These are phyloP conservation scores for Rhinolophus sinicus DNA, from an alignment of 2,113 vertebrate genomes.

Conservation along the genomic window DNA sequence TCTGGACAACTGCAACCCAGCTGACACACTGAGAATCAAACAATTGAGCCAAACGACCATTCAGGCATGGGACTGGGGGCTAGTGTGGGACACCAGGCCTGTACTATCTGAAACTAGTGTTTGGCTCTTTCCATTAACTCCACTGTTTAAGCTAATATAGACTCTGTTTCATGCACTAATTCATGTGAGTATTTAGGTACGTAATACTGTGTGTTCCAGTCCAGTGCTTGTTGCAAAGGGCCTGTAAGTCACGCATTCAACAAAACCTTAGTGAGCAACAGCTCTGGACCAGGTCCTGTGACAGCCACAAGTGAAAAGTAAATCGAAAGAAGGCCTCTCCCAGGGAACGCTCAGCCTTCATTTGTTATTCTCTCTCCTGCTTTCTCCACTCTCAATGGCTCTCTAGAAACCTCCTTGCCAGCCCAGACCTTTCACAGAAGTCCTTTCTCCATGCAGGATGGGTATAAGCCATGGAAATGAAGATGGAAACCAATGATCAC, in stretches of 20 bases:
- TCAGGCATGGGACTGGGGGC: accelerated
- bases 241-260: background rate
- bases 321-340: background rate
- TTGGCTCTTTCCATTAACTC: background rate
- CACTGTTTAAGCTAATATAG: background rate
- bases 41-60: background rate
- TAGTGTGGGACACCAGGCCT: background rate
- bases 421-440: background rate
- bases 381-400: background rate
- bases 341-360: background rate
- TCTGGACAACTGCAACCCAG: background rate
- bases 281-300: background rate
- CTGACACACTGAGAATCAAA: background rate
- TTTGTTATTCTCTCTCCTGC: background rate
- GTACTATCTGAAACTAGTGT: background rate
- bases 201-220: background rate
- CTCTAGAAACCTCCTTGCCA: background rate
- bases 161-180: background rate
- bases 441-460: background rate
- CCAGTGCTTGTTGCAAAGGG: background rate
- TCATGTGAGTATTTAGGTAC: background rate
- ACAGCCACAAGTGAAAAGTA: background rate
- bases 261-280: background rate
- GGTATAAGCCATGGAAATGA: background rate
- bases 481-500: background rate